These are phyloP conservation scores for Herminia tarsipennalis DNA, from an alignment of 2,888 invertebrate species.

Conservation along the genomic window DNA sequence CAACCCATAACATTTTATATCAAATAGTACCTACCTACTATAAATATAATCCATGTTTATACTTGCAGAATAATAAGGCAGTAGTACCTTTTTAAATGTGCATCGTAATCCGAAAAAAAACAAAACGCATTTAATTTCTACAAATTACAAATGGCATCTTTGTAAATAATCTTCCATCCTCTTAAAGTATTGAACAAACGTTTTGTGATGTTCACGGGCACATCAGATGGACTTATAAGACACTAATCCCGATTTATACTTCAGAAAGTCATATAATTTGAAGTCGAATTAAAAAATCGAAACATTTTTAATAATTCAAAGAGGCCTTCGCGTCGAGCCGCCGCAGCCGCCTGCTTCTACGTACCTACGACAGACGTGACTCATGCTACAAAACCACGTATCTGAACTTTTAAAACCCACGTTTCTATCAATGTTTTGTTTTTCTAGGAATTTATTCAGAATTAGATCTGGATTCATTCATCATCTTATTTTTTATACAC, in stretches of 20 bases:
- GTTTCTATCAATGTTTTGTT: constrained; percentile 33
- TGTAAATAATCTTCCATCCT: constrained; percentile 64
- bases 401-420: constrained; percentile 27
- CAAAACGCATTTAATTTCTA: constrained; percentile 47
- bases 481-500: background rate
- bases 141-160: constrained; percentile 56
- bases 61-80: background rate
- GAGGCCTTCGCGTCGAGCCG: constrained; percentile 48
- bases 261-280: constrained; percentile 76
- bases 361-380: constrained; percentile 40
- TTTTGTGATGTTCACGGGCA: constrained; percentile 69
- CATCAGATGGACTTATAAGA: constrained; percentile 66
- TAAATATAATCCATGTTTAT: constrained; percentile 6
- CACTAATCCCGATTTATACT: constrained; percentile 80
- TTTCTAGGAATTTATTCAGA: constrained; percentile 7
- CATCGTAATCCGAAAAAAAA: constrained; percentile 34
- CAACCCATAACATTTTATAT: constrained; percentile 22
- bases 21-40: constrained; percentile 5
- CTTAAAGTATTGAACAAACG: constrained; percentile 74
- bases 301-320: constrained; percentile 68
- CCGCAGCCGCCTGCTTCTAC: constrained; percentile 31
- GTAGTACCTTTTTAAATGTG: background rate
- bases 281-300: constrained; percentile 74
- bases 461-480: background rate
- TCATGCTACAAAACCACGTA: constrained; percentile 47